Evolutionary conservation across 2,888 invertebrate genomes (phyloP).

Genomic region (Gymnocheta viridis): DNA sequence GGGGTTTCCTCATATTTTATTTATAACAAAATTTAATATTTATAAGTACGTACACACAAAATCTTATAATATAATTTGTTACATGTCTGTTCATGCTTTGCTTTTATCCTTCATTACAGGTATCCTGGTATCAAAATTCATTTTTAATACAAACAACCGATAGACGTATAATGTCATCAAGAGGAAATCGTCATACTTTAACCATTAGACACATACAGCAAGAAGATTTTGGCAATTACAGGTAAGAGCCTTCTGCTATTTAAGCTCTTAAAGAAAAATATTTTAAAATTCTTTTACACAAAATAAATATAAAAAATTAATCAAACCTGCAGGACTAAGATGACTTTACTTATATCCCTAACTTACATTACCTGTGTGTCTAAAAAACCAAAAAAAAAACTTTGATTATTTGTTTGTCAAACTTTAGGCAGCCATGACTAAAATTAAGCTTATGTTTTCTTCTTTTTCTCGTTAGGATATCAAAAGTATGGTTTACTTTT

Average conservation of each 20-base stretch:
- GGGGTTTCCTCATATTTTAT: neutral
- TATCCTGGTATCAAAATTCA: constrained; percentile 88
- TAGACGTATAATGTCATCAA: constrained; percentile 86
- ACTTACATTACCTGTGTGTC: neutral
- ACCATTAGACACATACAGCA: constrained; percentile 86
- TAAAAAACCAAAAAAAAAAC: constrained; percentile 38
- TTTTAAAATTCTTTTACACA: neutral
- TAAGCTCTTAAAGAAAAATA: neutral
- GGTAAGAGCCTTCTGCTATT: constrained; percentile 80
- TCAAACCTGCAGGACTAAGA: neutral
- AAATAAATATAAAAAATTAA: neutral
- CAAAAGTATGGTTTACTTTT: constrained; percentile 10
- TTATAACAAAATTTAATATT: constrained; percentile 2
- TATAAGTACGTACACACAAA: neutral
- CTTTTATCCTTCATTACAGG: constrained; percentile 81
- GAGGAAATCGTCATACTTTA: constrained; percentile 87
- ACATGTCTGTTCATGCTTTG: neutral
- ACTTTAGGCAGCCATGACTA: constrained; percentile 23
- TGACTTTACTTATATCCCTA: neutral
- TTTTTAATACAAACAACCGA: constrained; percentile 87
- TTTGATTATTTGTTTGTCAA: constrained; percentile 30
- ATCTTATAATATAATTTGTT: constrained; percentile 22
- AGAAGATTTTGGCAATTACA: constrained; percentile 88
- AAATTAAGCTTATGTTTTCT: neutral
- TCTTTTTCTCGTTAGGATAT: neutral